phyloP scores from a whole-genome alignment of 2,888 invertebrate species.

The Eretmocerus hayati region DNA sequence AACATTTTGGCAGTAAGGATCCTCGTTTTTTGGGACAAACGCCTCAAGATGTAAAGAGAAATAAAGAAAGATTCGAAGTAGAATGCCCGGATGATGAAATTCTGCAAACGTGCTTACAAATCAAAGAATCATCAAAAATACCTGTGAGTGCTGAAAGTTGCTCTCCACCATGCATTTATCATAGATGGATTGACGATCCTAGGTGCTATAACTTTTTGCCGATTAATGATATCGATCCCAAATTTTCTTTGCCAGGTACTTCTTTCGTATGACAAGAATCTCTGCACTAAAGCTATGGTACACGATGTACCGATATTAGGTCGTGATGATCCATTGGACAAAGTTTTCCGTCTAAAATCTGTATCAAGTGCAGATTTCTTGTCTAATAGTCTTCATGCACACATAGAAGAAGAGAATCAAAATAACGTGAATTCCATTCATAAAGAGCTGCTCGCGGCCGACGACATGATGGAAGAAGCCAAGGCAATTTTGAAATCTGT shows the following conservation, averaged over 20 bases:
- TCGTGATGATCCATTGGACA: conserved; percentile 36
- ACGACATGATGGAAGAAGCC: conserved; percentile 32
- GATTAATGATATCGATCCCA: too few relatives aligned
- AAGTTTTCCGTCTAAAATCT: conserved; percentile 33
- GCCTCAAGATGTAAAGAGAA: conserved; percentile 33
- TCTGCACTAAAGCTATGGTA: conserved; percentile 44
- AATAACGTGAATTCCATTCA: conserved; percentile 17
- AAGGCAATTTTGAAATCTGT: conserved; percentile 32
- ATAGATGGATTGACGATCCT: too few relatives aligned
- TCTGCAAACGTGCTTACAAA: conserved; percentile 46
- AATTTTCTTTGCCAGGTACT: conserved; percentile 33
- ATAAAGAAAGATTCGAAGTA: conserved; percentile 30
- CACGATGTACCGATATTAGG: conserved; percentile 35
- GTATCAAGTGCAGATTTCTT: conserved; percentile 23
- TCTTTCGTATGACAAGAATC: conserved; percentile 44
- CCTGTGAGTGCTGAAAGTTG: too few relatives aligned
- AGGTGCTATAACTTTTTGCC: too few relatives aligned
- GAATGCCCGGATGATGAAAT: conserved; percentile 48
- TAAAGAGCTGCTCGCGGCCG: conserved; percentile 28
- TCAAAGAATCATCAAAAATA: conserved; percentile 32
- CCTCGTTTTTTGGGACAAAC: conserved; percentile 42
- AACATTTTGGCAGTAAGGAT: conserved; percentile 36
- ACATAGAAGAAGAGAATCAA: conserved; percentile 13
- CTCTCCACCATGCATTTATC: too few relatives aligned
- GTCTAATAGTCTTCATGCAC: conserved; percentile 9